phyloP scores from a whole-genome alignment of 2,888 invertebrate species.

The Graphium colonna region DNA sequence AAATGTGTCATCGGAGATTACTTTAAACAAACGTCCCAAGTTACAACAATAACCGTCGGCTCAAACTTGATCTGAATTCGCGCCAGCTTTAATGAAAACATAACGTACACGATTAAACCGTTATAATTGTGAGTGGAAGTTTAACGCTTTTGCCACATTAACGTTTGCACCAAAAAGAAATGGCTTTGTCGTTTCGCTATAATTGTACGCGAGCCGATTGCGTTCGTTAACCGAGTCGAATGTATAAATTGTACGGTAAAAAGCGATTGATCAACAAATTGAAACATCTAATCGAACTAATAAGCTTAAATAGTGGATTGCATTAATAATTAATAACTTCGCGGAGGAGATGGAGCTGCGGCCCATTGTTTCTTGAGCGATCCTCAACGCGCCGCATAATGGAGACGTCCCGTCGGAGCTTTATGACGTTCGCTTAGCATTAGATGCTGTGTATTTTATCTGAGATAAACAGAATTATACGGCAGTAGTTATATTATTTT shows the following conservation, averaged over 20 bases:
- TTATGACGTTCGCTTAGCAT: background rate
- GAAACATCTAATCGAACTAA: constrained; percentile 4
- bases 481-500: no score
- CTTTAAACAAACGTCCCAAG: no score
- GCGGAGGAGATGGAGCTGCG: background rate
- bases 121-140: no score
- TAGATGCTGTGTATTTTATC: no score
- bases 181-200: background rate
- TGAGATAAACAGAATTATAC: no score
- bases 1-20: no score
- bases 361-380: background rate
- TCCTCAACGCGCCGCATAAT: background rate
- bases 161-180: no score
- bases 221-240: background rate
- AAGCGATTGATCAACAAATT: constrained; percentile 4
- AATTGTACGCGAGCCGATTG: background rate
- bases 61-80: no score
- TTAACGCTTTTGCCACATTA: no score
- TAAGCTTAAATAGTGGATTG: background rate
- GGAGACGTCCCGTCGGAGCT: background rate
- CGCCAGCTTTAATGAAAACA: no score
- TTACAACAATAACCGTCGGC: no score
- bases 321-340: background rate
- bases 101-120: no score
- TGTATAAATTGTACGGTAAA: background rate